These are phyloP conservation scores for Peucedramus taeniatus DNA, from an alignment of 2,113 vertebrate genomes.

Conservation along the genomic window DNA sequence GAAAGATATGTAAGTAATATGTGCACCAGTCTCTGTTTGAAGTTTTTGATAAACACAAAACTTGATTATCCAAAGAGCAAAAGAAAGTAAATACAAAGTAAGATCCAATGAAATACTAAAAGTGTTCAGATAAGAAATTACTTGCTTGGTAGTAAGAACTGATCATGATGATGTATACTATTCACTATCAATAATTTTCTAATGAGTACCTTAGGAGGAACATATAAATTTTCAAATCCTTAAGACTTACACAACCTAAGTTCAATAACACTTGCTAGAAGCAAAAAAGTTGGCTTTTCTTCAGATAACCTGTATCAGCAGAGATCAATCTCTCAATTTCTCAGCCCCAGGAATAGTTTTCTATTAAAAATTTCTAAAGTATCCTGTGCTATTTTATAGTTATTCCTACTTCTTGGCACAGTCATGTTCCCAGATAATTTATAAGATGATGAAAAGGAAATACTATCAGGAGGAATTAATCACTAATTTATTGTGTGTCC, in stretches of 20 bases:
- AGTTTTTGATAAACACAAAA: not conserved
- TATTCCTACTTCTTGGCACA: not conserved
- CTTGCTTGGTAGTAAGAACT: not conserved
- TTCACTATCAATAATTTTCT: not conserved
- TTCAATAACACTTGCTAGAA: not conserved
- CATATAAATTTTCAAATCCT: not conserved
- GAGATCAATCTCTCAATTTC: not conserved
- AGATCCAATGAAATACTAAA: not conserved
- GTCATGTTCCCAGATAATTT: not conserved
- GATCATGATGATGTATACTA: not conserved
- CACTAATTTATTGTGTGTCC: not conserved
- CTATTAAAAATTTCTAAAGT: not conserved
- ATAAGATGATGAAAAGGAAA: not conserved
- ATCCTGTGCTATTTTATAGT: not conserved
- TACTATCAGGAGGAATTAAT: accelerated
- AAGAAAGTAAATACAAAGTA: not conserved
- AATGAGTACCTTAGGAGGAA: not conserved
- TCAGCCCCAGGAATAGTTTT: not conserved
- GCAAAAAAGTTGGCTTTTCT: not conserved
- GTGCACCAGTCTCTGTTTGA: not conserved
- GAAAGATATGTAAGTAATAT: not conserved
- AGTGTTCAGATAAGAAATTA: not conserved
- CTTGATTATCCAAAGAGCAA: not conserved
- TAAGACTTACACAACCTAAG: not conserved
- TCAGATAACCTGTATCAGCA: not conserved